Evolutionary conservation across 1,140 invertebrate genomes (phyloP).

Genomic region (Galleria mellonella): DNA sequence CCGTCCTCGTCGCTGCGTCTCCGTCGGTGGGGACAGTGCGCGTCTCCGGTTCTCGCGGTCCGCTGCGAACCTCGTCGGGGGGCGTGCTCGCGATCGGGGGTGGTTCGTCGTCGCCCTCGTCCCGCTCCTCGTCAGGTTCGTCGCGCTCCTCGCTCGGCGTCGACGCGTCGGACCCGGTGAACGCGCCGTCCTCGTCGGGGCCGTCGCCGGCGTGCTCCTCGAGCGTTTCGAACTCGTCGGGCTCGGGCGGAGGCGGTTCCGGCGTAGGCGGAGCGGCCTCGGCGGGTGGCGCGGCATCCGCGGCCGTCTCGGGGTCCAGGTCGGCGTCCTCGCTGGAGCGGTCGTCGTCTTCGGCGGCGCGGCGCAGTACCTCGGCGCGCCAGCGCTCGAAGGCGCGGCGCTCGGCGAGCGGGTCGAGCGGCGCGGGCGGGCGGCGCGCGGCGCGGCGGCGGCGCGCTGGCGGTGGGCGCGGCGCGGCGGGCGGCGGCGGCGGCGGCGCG

Average conservation of each 20-base stretch:
- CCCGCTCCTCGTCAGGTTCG: constrained; percentile 2
- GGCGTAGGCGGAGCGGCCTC: constrained; percentile 2
- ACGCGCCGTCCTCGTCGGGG: constrained; percentile 23
- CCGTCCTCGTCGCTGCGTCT: too few species aligned
- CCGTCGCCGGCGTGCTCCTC: constrained; percentile 8
- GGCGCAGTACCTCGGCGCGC: constrained; percentile 32
- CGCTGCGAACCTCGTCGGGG: neutral
- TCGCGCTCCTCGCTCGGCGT: constrained; percentile 19
- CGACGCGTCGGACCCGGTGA: constrained; percentile 26
- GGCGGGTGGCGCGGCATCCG: neutral
- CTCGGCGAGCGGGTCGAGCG: constrained; percentile 29
- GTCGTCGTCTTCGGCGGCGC: constrained; percentile 22
- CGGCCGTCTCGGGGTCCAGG: neutral
- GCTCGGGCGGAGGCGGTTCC: constrained; percentile 1
- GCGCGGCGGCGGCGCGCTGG: constrained; percentile 15
- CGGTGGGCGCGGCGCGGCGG: constrained; percentile 9
- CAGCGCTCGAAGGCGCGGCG: constrained; percentile 40
- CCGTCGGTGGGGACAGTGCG: constrained; percentile 5
- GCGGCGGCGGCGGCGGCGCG: constrained; percentile 7
- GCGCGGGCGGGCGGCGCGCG: neutral
- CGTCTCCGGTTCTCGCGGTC: neutral
- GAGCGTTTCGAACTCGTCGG: constrained; percentile 1
- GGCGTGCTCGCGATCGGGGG: constrained; percentile 9
- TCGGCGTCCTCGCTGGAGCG: constrained; percentile 39
- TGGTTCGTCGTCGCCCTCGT: neutral